These are phyloP conservation scores for Philantomba maxwellii DNA, from an alignment of 2,113 vertebrate species.

Conservation along the genomic window DNA sequence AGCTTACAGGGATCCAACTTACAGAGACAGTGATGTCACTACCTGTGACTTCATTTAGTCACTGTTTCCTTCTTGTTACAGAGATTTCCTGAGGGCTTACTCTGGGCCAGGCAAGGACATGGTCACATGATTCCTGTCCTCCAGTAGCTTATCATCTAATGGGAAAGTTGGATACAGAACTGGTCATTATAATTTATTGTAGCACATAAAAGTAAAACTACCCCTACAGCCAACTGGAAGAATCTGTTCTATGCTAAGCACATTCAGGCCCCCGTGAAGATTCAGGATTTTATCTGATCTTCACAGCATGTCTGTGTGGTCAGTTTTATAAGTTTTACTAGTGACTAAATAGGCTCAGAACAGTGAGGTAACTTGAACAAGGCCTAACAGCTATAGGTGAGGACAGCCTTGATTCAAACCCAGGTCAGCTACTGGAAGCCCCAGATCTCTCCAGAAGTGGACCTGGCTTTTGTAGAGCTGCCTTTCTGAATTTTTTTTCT, in stretches of 20 bases:
- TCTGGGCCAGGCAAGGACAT: not conserved
- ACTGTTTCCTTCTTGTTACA: not conserved
- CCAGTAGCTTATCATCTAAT: not conserved
- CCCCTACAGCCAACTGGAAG: not conserved
- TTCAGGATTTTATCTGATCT: not conserved
- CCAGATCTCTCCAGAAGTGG: not conserved
- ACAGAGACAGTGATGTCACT: not conserved
- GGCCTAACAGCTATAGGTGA: not conserved
- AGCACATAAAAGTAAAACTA: not conserved
- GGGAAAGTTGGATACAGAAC: not conserved
- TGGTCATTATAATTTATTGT: not conserved
- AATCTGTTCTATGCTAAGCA: not conserved
- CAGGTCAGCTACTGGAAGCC: not conserved
- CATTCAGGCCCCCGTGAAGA: not conserved
- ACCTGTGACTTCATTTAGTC: not conserved
- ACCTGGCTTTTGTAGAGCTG: not conserved
- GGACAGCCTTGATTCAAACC: not conserved
- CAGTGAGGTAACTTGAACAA: not conserved
- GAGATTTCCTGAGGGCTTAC: not conserved
- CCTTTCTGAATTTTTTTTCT: not conserved
- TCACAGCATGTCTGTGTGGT: not conserved
- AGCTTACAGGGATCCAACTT: not conserved
- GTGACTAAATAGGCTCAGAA: not conserved
- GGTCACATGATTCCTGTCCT: not conserved
- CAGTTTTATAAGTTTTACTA: not conserved